Conservation (phyloP, 2,113 vertebrate genomes). For the Triplophysa dalaica region DNA sequence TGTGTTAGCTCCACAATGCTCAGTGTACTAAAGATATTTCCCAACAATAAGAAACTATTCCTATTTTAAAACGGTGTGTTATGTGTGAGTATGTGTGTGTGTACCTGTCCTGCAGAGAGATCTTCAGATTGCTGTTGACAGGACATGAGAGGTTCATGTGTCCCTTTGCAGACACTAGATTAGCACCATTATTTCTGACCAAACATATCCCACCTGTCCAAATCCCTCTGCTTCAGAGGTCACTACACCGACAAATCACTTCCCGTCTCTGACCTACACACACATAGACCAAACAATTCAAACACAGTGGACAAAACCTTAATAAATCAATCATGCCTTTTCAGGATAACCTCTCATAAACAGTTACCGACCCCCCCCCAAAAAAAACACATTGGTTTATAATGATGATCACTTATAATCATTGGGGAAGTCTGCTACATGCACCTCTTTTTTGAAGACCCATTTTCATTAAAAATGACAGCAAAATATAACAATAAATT, state of each 20-base stretch:
- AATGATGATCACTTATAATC: too few relatives aligned
- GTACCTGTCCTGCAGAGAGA: neutral
- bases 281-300: neutral
- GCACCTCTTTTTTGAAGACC: too few relatives aligned
- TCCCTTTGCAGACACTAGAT: constrained; percentile 58
- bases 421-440: too few relatives aligned
- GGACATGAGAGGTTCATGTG: constrained; percentile 39
- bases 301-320: neutral
- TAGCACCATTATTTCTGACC: constrained; percentile 60
- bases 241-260: constrained; percentile 51
- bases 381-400: too few relatives aligned
- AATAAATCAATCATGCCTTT: neutral
- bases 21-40: too few relatives aligned
- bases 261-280: neutral
- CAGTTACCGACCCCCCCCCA: neutral
- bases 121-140: constrained; percentile 43
- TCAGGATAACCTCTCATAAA: neutral
- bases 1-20: neutral
- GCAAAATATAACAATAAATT: too few relatives aligned
- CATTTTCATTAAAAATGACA: too few relatives aligned
- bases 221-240: constrained; percentile 55
- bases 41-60: neutral
- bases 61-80: neutral
- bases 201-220: constrained; percentile 57
- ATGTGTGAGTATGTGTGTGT: constrained; percentile 3